Evolutionary conservation across 2,888 invertebrate species (phyloP).

Genomic region (Netelia inedita): DNA sequence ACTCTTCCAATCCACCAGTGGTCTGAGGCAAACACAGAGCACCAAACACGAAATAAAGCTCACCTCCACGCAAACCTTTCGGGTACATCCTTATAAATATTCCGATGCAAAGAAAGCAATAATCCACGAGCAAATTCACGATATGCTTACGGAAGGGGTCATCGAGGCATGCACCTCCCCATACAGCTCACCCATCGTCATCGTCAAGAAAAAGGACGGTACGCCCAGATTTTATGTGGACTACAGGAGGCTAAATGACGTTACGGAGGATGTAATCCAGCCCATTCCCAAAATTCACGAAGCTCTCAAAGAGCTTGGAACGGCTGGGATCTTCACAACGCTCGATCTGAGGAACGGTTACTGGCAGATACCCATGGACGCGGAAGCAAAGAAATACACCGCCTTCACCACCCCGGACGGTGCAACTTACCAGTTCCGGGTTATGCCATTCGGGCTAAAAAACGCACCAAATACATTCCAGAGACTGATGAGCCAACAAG

Average conservation of each 20-base stretch:
- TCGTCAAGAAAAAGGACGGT: no score
- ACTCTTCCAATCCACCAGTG: neutral
- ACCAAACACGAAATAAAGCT: constrained; percentile 19
- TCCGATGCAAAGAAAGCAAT: neutral
- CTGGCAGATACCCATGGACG: constrained; percentile 77
- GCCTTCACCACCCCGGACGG: constrained; percentile 75
- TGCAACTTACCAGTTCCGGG: constrained; percentile 72
- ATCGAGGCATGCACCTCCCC: no score
- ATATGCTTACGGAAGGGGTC: constrained; percentile 67
- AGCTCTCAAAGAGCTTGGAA: no score
- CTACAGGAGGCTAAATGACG: constrained; percentile 71
- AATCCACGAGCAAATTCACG: constrained; percentile 53
- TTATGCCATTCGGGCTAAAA: constrained; percentile 77
- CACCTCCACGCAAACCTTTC: constrained; percentile 7
- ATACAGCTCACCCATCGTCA: no score
- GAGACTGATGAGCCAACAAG: no score
- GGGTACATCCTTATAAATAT: neutral
- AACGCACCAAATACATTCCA: no score
- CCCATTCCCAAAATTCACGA: constrained; percentile 67
- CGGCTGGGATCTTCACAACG: constrained; percentile 72
- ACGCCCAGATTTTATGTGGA: no score
- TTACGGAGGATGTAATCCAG: constrained; percentile 52
- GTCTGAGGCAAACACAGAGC: no score
- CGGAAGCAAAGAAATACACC: constrained; percentile 65
- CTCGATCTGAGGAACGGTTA: constrained; percentile 76